Base-by-base conservation (phyloP, 1,140 invertebrate species). In the Dendroctonus ponderosae region DNA sequence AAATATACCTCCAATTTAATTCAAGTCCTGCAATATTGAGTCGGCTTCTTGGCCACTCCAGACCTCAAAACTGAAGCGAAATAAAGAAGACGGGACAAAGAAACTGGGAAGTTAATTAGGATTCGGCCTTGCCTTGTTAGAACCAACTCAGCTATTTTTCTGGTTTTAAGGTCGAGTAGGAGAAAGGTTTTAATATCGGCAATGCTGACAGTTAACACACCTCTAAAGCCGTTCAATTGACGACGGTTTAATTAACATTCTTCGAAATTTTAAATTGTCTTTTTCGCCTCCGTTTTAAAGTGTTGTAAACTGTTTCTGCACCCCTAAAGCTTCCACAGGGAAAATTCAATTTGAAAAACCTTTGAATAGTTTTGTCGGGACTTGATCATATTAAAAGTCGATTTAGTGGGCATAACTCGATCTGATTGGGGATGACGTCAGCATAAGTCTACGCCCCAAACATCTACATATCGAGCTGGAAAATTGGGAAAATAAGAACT, bases 401-500 rank as follows among this genome's bases (percentile, higher is more conserved):
- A 26, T 26, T 26, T 26, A 26, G 26, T 26, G 26, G 26, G 26
- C 26, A 26, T 26, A 26, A 26, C 26, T 26, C 26, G 26, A 26
- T 26, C 26, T 26, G 26, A 26, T 26, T 26, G 26, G 26, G 26
- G 15, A 52, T 37, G 50, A 52, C 50, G 50, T 26, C 14, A 52
- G 26, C 50, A 26, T 9, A n/a, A 14, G 9, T 37, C 50, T 37
- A 26, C 50, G 50, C 50, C n/a, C 50, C 12, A 52, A 26, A 52
- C 26, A 52, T 52, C n/a, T 52, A 26, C 50, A 52, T 52, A 52
- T 52, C 15, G 12, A 52, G 50, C 15, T 52, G 50, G 50, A 52
- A 52, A 52, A 52, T 52, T 52, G 50, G 15, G 50, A 52, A 52
- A 52, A 52, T 52, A 52, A 52, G 50, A 52, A n/a, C 50, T 52